A percentile compares a stretch with the other conserved stretches of the same genome.
Conservation (phyloP, 2,888 invertebrate genomes). For the Xanthia icteritia region DNA sequence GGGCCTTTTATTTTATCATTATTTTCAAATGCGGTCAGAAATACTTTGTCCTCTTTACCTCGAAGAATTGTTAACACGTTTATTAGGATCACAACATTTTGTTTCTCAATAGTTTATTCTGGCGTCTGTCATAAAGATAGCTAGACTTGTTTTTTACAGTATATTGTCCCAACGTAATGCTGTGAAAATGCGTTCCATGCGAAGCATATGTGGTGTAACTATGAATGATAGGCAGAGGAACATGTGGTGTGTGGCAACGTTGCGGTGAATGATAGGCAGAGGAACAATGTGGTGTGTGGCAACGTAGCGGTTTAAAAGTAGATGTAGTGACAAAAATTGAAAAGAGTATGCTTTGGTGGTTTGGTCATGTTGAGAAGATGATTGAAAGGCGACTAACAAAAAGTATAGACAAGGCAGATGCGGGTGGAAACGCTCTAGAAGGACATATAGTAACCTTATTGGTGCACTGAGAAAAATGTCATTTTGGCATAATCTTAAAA, state of each 20-base stretch:
- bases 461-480: too few relatives aligned
- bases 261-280: background rate
- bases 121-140: background rate
- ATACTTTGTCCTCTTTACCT: background rate
- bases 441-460: background rate
- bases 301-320: background rate
- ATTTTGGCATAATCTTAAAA: too few relatives aligned
- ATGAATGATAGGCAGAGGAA: background rate
- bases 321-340: background rate
- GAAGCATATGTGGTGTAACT: background rate
- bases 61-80: background rate
- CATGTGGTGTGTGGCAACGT: background rate
- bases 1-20: background rate
- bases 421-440: background rate
- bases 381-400: background rate
- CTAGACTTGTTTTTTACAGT: background rate
- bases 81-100: background rate
- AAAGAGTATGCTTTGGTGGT: background rate
- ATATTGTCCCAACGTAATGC: background rate
- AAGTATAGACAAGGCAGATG: background rate
- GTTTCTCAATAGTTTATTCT: background rate
- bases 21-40: background rate
- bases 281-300: background rate
- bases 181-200: background rate
- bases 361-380: background rate